These are phyloP conservation scores for Saccostrea cuccullata DNA, from an alignment of 1,140 invertebrate genomes.

Conservation along the genomic window DNA sequence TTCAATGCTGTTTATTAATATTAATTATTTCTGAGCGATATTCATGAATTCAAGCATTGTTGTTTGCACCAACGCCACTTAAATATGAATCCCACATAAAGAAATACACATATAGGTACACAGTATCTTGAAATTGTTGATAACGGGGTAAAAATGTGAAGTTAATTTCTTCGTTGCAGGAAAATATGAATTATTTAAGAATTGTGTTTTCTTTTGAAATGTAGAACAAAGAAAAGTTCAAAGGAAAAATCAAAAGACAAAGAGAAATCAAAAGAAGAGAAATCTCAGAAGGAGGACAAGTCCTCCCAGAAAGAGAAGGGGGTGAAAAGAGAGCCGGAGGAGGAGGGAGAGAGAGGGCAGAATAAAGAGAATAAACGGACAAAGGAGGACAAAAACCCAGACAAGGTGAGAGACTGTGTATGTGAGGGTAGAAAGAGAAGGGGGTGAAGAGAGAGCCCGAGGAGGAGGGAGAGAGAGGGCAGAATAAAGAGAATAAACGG, in stretches of 20 bases:
- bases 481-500: conserved; percentile 62
- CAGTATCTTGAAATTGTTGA: too few relatives aligned
- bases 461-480: conserved; percentile 49
- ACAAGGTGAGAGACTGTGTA: conserved; percentile 41
- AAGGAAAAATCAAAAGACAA: conserved; percentile 48
- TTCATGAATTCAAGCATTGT: too few relatives aligned
- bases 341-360: conserved; percentile 53
- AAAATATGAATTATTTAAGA: not conserved
- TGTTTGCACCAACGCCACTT: too few relatives aligned
- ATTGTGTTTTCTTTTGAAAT: not conserved
- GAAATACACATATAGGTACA: too few relatives aligned
- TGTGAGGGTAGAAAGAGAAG: conserved; percentile 51
- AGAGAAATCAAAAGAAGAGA: conserved; percentile 27
- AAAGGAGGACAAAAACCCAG: conserved; percentile 52
- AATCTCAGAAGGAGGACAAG: conserved; percentile 45
- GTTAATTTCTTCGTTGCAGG: too few relatives aligned
- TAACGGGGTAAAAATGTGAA: too few relatives aligned
- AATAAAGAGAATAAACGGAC: conserved; percentile 60
- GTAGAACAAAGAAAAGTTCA: conserved; percentile 14
- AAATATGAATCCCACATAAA: too few relatives aligned
- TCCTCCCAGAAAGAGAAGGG: conserved; percentile 46
- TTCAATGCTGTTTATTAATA: too few relatives aligned
- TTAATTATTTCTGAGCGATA: too few relatives aligned
- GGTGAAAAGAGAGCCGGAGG: conserved; percentile 56
- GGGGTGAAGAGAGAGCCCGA: conserved; percentile 58